phyloP scores from a whole-genome alignment of 2,113 vertebrate species.

The Dryoscopus gambensis region DNA sequence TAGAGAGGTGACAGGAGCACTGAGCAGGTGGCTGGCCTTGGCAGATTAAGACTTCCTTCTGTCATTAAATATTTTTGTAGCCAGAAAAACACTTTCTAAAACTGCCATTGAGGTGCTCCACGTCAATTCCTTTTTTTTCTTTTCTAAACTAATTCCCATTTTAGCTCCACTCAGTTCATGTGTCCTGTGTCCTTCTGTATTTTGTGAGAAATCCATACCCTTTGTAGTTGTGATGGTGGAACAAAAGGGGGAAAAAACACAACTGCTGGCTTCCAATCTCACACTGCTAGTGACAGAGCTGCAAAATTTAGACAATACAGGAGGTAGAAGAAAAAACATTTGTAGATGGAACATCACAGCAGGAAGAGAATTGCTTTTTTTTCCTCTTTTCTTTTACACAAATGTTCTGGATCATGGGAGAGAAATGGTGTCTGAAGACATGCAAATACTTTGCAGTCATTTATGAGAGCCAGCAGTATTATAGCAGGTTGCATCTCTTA shows the following conservation, averaged over 20 bases:
- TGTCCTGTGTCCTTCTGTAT: neutral
- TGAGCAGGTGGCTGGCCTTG: neutral
- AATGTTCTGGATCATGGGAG: neutral
- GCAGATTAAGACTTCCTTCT: neutral
- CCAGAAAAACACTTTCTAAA: neutral
- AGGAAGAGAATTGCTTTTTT: neutral
- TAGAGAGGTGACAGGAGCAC: neutral
- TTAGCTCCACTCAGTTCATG: neutral
- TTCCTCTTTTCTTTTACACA: neutral
- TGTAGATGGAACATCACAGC: constrained; percentile 1
- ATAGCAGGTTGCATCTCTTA: neutral
- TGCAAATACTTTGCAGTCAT: neutral
- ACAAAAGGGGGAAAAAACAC: neutral
- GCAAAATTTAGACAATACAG: neutral
- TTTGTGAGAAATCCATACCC: neutral
- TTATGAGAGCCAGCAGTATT: neutral
- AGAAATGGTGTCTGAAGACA: neutral
- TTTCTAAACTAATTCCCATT: neutral
- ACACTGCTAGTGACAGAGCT: neutral
- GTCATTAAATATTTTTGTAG: neutral
- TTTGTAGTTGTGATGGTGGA: neutral
- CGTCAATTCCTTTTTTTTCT: neutral
- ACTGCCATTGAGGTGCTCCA: neutral
- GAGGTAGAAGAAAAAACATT: constrained; percentile 16
- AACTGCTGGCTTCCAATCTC: neutral